These are phyloP conservation scores for Leucozona laternaria DNA, from an alignment of 2,888 invertebrate genomes.

Conservation along the genomic window DNA sequence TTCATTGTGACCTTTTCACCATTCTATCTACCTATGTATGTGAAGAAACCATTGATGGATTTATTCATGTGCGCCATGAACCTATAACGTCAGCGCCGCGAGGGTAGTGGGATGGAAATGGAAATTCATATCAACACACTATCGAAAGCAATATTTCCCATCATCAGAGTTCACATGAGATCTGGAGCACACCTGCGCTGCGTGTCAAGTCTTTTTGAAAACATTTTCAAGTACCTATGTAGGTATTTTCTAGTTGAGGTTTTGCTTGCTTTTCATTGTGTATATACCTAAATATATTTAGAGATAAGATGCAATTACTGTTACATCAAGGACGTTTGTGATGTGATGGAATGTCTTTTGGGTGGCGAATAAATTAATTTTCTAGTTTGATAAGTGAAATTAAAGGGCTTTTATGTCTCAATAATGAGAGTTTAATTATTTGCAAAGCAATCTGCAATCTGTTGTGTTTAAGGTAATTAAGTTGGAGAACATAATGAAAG, in stretches of 20 bases:
- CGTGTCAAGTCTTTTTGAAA: slow-evolving; percentile 38
- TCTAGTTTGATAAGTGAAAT: neutral
- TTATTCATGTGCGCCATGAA: slow-evolving; percentile 20
- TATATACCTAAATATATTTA: too few species aligned
- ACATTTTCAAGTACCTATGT: neutral
- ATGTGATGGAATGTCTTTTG: neutral
- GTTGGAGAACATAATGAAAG: neutral
- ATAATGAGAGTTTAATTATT: neutral
- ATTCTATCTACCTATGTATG: neutral
- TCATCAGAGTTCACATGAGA: slow-evolving; percentile 34
- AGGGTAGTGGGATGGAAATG: neutral
- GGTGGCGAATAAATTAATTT: neutral
- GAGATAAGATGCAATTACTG: slow-evolving; percentile 15
- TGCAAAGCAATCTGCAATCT: neutral
- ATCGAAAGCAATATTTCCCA: neutral
- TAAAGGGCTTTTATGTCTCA: slow-evolving; percentile 9
- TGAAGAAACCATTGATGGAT: slow-evolving; percentile 26
- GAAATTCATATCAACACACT: slow-evolving; percentile 19
- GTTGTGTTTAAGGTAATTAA: neutral
- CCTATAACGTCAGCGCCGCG: slow-evolving; percentile 7
- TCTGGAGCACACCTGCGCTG: slow-evolving; percentile 53
- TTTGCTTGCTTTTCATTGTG: neutral
- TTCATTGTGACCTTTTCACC: slow-evolving; percentile 21
- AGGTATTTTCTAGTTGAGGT: neutral
- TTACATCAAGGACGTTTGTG: neutral